Conservation (phyloP, 1,140 invertebrate genomes). For the Octopus bimaculoides region DNA sequence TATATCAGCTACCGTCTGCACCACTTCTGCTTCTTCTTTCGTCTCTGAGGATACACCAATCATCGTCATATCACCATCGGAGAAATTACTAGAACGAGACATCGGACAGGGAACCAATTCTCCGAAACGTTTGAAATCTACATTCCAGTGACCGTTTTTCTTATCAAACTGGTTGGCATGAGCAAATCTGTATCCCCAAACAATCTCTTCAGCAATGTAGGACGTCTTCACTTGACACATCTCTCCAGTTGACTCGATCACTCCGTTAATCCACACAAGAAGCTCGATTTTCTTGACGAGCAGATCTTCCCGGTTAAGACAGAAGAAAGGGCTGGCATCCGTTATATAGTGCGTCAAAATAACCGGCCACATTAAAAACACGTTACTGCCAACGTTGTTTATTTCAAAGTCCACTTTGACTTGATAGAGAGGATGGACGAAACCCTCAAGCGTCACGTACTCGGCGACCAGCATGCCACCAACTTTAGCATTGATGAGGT, state of each 20-base stretch:
- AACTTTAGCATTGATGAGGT: constrained; percentile 63
- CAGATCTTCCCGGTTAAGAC: constrained; percentile 82
- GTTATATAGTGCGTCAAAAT: constrained; percentile 78
- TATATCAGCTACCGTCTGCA: too few species aligned
- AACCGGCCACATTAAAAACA: constrained; percentile 94
- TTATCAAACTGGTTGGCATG: constrained; percentile 47
- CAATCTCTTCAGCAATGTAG: constrained; percentile 58
- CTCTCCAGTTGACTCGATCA: constrained; percentile 56
- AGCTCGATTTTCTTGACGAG: constrained; percentile 88
- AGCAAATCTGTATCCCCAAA: constrained; percentile 60
- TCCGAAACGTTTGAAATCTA: constrained; percentile 47
- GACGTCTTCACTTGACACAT: constrained; percentile 58
- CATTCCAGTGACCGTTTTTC: constrained; percentile 45
- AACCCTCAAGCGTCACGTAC: constrained; percentile 42
- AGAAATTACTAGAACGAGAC: constrained; percentile 15
- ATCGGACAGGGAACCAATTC: constrained; percentile 44
- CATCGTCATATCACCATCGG: too few species aligned
- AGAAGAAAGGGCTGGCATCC: constrained; percentile 80
- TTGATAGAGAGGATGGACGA: constrained; percentile 40
- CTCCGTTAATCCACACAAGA: constrained; percentile 89
- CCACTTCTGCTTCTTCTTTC: too few species aligned
- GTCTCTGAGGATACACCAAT: too few species aligned
- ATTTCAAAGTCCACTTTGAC: constrained; percentile 64
- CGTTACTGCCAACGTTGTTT: constrained; percentile 78
- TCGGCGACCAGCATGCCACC: constrained; percentile 60